Evolutionary conservation across 2,113 vertebrate genomes (phyloP), one percentile per base, ranked within the genome.

Genomic region (Cyphomyrus plagiostoma): DNA sequence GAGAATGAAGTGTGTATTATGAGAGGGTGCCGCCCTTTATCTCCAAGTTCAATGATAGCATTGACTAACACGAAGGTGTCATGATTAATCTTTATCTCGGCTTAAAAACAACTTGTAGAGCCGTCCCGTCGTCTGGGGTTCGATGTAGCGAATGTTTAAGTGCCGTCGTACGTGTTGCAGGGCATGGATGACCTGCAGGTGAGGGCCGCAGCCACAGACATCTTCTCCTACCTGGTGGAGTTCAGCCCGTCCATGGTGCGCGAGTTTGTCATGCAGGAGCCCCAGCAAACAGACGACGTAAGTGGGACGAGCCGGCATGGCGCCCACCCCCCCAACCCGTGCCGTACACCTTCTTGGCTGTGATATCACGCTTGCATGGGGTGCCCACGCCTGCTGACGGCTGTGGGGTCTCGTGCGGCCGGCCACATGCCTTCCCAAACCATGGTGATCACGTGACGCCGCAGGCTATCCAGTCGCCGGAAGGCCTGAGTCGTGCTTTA

Each of bases 261-360:
- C 89, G 98, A 99, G 94, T 99, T 99, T 96, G 97, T 99, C 91
- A 99, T 99, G 98, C 98, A 99, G 94, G 98, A 99, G 92, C 98
- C 98, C 13, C 98, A 99, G 91, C 98, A 99, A 94, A 98, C 97
- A 4, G 98, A 99, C 3, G 98, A 99, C 56, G 98, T 99, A 95
- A 98, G 98, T 95, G 88, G 30, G 23, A 39, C 2, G 19, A 26
- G 49, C 21, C 8, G 4, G n/a, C 46, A 13, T 23, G 4, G 30
- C 0, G 49, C 49, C 49, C 2, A 8, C 11, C 48, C 10, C 4
- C 6, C 62, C n/a, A 11, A 1, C n/a, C 62, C 62, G 4, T 13
- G n/a, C n/a, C 62, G 13, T 70, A 4, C 26, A 13, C 62, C 30
- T 26, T 70, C 9, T 30, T 13, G 62, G 62, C 62, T 70, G 26